Conservation (phyloP, 2,113 vertebrate genomes). For the Muntiacus muntjak region DNA sequence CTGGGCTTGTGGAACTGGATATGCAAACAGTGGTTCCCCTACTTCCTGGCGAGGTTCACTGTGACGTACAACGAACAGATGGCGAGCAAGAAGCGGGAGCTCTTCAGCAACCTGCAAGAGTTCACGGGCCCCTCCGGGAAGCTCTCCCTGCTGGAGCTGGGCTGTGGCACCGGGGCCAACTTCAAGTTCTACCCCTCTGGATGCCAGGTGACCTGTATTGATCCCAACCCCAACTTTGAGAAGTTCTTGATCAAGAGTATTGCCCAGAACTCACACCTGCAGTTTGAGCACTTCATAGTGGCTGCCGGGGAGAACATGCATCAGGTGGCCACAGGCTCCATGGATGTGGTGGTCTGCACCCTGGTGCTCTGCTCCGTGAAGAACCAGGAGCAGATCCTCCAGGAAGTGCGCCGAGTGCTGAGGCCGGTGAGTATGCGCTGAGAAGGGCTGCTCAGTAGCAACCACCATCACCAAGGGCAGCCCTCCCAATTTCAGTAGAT, state of each 20-base stretch:
- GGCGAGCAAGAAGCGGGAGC: conserved; percentile 81
- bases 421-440: conserved; percentile 81
- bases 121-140: conserved; percentile 73
- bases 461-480: no score
- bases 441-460: rapidly evolving
- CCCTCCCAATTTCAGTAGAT: not conserved
- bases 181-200: conserved; percentile 87
- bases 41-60: not conserved
- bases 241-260: conserved; percentile 75
- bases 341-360: conserved; percentile 87
- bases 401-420: conserved; percentile 83
- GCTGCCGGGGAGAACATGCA: conserved; percentile 81
- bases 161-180: conserved; percentile 86
- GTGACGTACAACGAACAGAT: conserved; percentile 71
- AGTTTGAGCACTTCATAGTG: conserved; percentile 82
- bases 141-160: conserved; percentile 87
- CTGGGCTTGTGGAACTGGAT: conserved; percentile 81
- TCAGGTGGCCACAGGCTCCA: conserved; percentile 73
- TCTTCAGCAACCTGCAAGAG: conserved; percentile 81
- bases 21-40: conserved; percentile 83
- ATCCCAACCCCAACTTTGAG: conserved; percentile 86
- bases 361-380: conserved; percentile 88
- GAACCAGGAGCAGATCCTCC: conserved; percentile 70
- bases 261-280: conserved; percentile 80
- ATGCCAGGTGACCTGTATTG: conserved; percentile 84